Conservation (phyloP, 2,888 invertebrate species). For the Sinohyriopsis cumingii region DNA sequence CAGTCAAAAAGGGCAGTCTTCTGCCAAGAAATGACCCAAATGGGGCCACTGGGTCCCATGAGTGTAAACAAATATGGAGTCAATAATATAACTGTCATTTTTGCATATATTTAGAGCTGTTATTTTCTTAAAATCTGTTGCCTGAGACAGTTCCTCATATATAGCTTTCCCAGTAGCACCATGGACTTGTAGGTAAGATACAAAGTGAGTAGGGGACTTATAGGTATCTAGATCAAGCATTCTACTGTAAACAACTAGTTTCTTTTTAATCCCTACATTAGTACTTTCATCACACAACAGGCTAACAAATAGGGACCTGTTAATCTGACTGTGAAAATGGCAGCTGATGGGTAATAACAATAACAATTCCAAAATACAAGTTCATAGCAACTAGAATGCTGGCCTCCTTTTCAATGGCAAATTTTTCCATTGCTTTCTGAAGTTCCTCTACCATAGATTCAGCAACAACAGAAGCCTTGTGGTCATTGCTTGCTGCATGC, state of each 20-base stretch:
- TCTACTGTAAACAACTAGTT: slow-evolving; percentile 16
- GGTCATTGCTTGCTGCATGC: slow-evolving; percentile 15
- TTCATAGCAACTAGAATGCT: slow-evolving; percentile 9
- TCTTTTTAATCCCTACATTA: slow-evolving; percentile 10
- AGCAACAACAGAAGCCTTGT: slow-evolving; percentile 9
- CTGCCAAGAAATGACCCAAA: too few species aligned
- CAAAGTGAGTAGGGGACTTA: slow-evolving; percentile 8
- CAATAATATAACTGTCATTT: too few species aligned
- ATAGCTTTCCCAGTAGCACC: slow-evolving; percentile 15
- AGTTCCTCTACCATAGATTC: slow-evolving; percentile 4
- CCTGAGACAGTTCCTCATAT: too few species aligned
- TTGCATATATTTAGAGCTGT: too few species aligned
- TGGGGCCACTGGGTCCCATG: too few species aligned
- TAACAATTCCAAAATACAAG: slow-evolving; percentile 12
- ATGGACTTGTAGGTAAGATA: slow-evolving; percentile 5
- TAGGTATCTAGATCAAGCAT: slow-evolving; percentile 8
- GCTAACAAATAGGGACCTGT: slow-evolving; percentile 7
- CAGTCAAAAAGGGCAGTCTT: too few species aligned
- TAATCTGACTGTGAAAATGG: neutral
- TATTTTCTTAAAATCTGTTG: too few species aligned
- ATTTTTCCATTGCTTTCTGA: slow-evolving; percentile 7
- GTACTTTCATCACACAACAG: slow-evolving; percentile 19
- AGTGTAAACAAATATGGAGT: too few species aligned
- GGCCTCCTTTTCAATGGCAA: slow-evolving; percentile 9
- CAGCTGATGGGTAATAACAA: neutral